A percentile compares a stretch with the other conserved stretches of the same genome.
Conservation (phyloP, 2,113 vertebrate species). For the Siphamia tubifer region DNA sequence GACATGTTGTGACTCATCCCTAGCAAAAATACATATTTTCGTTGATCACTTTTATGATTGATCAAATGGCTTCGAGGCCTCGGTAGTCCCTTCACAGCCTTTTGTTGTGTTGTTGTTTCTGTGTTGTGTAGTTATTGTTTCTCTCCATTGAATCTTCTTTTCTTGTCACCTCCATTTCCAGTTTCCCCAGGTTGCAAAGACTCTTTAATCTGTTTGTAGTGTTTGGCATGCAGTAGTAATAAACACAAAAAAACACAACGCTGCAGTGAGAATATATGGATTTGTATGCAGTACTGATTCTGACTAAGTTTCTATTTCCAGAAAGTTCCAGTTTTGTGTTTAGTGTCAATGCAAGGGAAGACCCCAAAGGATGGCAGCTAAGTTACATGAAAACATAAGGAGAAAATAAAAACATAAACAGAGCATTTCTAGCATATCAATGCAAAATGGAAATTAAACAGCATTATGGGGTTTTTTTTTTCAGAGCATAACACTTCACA, state of each 20-base stretch:
- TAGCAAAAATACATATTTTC: too few relatives aligned
- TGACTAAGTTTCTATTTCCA: constrained; percentile 20
- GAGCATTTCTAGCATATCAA: background rate
- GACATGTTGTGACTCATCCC: background rate
- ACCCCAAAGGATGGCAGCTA: constrained; percentile 7
- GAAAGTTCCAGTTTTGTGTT: constrained; percentile 14
- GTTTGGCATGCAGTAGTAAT: background rate
- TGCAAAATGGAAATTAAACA: background rate
- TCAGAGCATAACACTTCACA: background rate
- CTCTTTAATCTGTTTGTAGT: constrained; percentile 6
- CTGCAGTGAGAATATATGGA: constrained; percentile 3
- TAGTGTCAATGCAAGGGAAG: constrained; percentile 4
- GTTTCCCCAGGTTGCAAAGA: background rate
- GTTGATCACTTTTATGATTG: background rate
- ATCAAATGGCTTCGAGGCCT: background rate
- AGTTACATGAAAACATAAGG: constrained; percentile 7
- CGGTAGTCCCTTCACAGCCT: background rate
- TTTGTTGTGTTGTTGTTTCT: background rate
- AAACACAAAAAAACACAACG: constrained; percentile 7
- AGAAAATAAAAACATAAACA: too few relatives aligned
- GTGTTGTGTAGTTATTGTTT: background rate
- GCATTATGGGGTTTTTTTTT: background rate
- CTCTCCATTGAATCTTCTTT: too few relatives aligned
- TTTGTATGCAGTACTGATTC: constrained; percentile 22
- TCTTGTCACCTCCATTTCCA: background rate